These are phyloP conservation scores for Napeogenes sylphis DNA, from an alignment of 2,888 invertebrate genomes.

Conservation along the genomic window DNA sequence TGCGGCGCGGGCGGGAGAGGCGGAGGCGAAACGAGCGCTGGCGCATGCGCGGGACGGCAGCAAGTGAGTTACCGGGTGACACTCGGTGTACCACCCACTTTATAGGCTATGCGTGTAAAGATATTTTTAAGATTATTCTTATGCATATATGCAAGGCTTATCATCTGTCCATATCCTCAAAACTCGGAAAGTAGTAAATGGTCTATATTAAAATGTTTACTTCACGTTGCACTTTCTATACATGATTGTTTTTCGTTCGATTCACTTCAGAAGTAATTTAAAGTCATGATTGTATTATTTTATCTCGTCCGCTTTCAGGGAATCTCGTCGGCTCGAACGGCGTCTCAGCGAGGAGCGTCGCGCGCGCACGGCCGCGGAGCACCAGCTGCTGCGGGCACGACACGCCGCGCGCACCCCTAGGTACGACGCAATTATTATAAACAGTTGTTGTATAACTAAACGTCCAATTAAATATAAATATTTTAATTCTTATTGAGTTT, in stretches of 20 bases:
- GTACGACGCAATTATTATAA: slow-evolving; percentile 11
- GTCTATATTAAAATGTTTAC: no score
- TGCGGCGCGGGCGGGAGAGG: slow-evolving; percentile 82
- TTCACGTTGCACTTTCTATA: no score
- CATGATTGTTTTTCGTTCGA: no score
- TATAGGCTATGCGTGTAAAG: no score
- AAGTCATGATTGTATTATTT: no score
- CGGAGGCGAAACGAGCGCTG: slow-evolving; percentile 83
- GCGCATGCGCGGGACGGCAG: slow-evolving; percentile 31
- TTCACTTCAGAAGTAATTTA: no score
- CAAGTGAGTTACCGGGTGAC: slow-evolving; percentile 7
- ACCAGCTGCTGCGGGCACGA: slow-evolving; percentile 83
- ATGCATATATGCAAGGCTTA: no score
- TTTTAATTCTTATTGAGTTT: no score
- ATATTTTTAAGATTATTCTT: no score
- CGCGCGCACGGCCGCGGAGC: slow-evolving; percentile 84
- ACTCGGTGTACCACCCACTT: no score
- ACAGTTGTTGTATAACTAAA: neutral
- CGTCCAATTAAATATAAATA: neutral
- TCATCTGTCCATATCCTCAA: no score
- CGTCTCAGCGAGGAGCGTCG: slow-evolving; percentile 91
- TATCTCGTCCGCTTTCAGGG: slow-evolving; percentile 65
- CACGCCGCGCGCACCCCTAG: slow-evolving; percentile 36
- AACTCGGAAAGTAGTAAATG: no score
- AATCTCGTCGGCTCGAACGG: slow-evolving; percentile 85